phyloP scores from a whole-genome alignment of 1,140 invertebrate genomes.

The Meteorus sp. region DNA sequence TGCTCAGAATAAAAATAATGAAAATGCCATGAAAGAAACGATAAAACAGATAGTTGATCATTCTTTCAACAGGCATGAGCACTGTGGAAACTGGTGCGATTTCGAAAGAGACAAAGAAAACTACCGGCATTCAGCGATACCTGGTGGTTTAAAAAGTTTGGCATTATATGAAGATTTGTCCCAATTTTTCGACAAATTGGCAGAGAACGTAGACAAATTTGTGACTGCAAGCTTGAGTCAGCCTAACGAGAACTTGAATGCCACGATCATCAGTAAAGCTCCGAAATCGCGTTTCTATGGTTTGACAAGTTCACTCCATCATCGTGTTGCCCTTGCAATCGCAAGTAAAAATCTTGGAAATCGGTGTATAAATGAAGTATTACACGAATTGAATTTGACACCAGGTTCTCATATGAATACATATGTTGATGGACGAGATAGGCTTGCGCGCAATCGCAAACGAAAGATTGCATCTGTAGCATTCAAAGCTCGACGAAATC shows the following conservation, averaged over 20 bases:
- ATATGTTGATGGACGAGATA: constrained; percentile 7
- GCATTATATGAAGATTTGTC: constrained; percentile 10
- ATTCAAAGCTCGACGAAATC: constrained; percentile 19
- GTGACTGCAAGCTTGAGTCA: neutral
- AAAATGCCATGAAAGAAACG: neutral
- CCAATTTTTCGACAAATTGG: neutral
- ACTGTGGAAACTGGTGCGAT: constrained; percentile 14
- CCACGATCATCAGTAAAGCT: constrained; percentile 2
- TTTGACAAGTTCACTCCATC: neutral
- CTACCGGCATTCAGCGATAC: constrained; percentile 13
- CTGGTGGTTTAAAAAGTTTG: constrained; percentile 11
- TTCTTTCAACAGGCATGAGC: constrained; percentile 6
- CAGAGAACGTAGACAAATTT: neutral
- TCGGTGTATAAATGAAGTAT: neutral
- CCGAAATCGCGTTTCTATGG: constrained; percentile 7
- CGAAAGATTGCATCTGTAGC: constrained; percentile 1
- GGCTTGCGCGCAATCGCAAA: neutral
- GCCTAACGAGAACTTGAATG: neutral
- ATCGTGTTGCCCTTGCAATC: neutral
- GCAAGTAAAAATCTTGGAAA: neutral
- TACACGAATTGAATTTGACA: constrained; percentile 4
- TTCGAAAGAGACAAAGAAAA: constrained; percentile 8
- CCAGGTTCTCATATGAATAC: constrained; percentile 3
- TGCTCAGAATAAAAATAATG: constrained; percentile 9
- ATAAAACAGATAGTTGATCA: constrained; percentile 1